Percentiles rank a stretch among this genome's conserved stretches.
Conservation (phyloP, 1,140 invertebrate species). For the Bathynomus jamesi region DNA sequence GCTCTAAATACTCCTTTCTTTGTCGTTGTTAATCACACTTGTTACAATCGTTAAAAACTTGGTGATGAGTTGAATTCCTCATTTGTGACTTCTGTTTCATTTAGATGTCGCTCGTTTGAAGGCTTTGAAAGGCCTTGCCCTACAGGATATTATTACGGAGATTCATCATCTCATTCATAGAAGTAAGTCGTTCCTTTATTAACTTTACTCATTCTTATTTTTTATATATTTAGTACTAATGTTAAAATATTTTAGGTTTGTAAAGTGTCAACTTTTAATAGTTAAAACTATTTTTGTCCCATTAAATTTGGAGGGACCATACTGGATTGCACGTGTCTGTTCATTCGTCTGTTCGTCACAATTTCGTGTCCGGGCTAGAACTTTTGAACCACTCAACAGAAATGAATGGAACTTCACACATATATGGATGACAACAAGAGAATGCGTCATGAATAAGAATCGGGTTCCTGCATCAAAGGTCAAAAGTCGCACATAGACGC, state of each 20-base stretch:
- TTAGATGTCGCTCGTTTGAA: conserved; percentile 76
- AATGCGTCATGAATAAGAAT: no score
- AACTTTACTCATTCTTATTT: conserved; percentile 7
- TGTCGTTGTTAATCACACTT: no score
- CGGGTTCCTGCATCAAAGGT: no score
- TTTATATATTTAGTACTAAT: conserved; percentile 8
- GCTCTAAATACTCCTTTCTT: no score
- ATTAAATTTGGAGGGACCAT: neutral
- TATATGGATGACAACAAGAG: no score
- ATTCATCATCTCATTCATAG: conserved; percentile 74
- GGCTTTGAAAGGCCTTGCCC: conserved; percentile 74
- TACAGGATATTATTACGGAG: conserved; percentile 84
- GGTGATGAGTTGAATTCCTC: no score
- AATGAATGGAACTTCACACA: no score
- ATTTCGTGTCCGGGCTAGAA: neutral
- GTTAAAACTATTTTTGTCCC: neutral
- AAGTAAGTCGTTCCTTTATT: conserved; percentile 54
- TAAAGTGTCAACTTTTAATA: neutral
- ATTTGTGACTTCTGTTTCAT: no score
- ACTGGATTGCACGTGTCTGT: neutral
- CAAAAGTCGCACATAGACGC: no score
- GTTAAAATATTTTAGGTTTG: neutral
- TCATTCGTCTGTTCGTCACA: neutral
- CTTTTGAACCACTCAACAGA: no score
- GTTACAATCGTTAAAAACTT: no score